A percentile compares a stretch with the other conserved stretches of the same genome.
Conservation (phyloP, 2,113 vertebrate genomes). For the Plecotus auritus region DNA sequence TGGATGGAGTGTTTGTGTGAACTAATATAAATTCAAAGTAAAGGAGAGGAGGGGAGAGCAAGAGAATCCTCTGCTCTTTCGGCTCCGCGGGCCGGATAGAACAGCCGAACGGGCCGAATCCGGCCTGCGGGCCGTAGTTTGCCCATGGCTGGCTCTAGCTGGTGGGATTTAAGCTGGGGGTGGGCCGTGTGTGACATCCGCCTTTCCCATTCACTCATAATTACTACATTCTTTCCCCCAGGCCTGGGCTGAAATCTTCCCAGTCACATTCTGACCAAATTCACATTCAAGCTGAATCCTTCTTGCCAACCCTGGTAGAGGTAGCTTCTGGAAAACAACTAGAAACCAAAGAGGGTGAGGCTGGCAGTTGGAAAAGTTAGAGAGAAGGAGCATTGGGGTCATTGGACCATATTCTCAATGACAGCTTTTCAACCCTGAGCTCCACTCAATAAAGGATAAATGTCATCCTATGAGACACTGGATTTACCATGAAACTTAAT, state of each 20-base stretch:
- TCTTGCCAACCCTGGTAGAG: not conserved
- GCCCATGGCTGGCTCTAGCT: no score
- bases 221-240: not conserved
- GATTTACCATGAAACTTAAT: not conserved
- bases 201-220: not conserved
- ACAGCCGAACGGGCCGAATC: no score
- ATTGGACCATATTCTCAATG: not conserved
- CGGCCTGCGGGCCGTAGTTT: no score
- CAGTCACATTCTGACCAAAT: not conserved
- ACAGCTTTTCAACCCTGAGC: not conserved
- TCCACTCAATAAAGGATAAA: not conserved
- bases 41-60: no score
- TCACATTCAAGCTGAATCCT: not conserved
- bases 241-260: not conserved
- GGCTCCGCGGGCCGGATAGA: no score
- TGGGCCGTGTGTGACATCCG: no score
- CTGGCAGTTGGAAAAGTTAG: not conserved
- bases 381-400: not conserved
- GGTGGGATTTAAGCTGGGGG: not conserved
- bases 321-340: not conserved
- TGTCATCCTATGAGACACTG: not conserved
- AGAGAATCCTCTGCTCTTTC: no score
- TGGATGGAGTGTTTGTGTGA: no score
- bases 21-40: no score
- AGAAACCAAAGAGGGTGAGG: not conserved